phyloP scores from a whole-genome alignment of 2,797 vertebrate species.

The Trachurus trachurus region DNA sequence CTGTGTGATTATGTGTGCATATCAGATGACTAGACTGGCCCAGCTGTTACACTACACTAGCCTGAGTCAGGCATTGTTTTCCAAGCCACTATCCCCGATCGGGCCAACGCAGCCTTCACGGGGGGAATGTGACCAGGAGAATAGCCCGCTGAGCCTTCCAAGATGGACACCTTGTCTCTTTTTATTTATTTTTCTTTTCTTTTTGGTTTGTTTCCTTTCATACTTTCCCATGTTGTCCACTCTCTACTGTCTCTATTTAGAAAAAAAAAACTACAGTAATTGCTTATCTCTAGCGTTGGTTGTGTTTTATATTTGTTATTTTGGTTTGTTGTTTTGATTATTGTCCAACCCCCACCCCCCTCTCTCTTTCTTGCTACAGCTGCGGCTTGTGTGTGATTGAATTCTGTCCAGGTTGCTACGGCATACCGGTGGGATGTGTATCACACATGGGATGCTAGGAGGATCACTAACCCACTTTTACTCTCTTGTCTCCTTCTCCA shows the following conservation, averaged over 20 bases:
- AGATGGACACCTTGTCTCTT: slow-evolving; percentile 99
- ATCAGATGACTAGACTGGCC: slow-evolving; percentile 99
- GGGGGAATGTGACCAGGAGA: slow-evolving; percentile 98
- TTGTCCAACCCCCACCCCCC: slow-evolving; percentile 81
- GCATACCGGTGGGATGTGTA: slow-evolving; percentile 84
- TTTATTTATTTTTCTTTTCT: slow-evolving; percentile 88
- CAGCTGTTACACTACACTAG: slow-evolving; percentile 99
- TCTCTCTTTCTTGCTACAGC: slow-evolving; percentile 85
- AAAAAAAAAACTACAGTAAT: slow-evolving; percentile 71
- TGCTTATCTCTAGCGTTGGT: slow-evolving; percentile 82
- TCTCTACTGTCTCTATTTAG: slow-evolving; percentile 87
- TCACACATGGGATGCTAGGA: slow-evolving; percentile 84
- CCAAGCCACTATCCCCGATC: slow-evolving; percentile 99
- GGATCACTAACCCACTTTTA: slow-evolving; percentile 81
- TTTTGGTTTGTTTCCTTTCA: slow-evolving; percentile 86
- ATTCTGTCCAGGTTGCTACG: slow-evolving; percentile 87
- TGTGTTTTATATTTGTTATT: slow-evolving; percentile 84
- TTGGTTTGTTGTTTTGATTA: slow-evolving; percentile 82
- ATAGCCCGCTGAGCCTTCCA: slow-evolving; percentile 93
- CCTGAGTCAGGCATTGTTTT: slow-evolving; percentile 99
- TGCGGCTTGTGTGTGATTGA: slow-evolving; percentile 87
- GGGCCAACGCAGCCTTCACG: slow-evolving; percentile 97
- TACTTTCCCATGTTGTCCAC: slow-evolving; percentile 92
- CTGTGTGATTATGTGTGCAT: slow-evolving; percentile 99
- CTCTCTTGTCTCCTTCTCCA: slow-evolving; percentile 72